These are phyloP conservation scores for Arctocebus calabarensis DNA, from an alignment of 2,797 vertebrate species.

Conservation along the genomic window DNA sequence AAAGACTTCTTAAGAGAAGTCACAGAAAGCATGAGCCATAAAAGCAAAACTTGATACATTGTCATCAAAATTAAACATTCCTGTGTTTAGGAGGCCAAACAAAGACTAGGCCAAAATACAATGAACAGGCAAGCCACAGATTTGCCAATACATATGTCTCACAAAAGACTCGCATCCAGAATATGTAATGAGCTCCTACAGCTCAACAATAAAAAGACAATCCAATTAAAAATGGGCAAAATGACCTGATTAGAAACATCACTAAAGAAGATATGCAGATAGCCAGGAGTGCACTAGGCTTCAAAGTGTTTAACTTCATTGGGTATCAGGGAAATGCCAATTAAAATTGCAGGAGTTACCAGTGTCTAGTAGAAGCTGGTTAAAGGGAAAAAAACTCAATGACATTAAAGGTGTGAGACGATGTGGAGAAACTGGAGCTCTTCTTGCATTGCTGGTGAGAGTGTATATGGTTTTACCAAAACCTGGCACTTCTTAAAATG, in stretches of 20 bases:
- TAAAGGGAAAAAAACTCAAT: neutral
- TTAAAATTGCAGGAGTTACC: neutral
- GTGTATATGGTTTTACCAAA: neutral
- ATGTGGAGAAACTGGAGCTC: neutral
- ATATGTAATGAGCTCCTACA: neutral
- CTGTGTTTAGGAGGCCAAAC: no score
- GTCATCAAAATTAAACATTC: conserved; percentile 11
- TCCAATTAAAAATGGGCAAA: neutral
- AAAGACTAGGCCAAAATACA: neutral
- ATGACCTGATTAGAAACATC: neutral
- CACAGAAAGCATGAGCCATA: neutral
- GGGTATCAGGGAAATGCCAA: neutral
- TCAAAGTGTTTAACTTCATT: neutral
- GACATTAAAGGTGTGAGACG: neutral
- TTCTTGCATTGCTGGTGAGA: neutral
- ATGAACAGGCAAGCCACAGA: neutral
- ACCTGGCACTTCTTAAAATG: conserved; percentile 13
- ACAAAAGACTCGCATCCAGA: neutral
- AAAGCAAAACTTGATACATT: conserved; percentile 29
- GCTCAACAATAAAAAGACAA: neutral
- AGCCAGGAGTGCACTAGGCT: neutral
- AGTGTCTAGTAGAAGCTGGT: neutral
- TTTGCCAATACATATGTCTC: neutral
- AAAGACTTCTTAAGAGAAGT: conserved; percentile 37
- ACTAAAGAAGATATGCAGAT: neutral